Percentiles rank a stretch among this genome's conserved stretches.
Evolutionary conservation across 2,888 invertebrate genomes (phyloP).

Genomic region (Heliconius sara): DNA sequence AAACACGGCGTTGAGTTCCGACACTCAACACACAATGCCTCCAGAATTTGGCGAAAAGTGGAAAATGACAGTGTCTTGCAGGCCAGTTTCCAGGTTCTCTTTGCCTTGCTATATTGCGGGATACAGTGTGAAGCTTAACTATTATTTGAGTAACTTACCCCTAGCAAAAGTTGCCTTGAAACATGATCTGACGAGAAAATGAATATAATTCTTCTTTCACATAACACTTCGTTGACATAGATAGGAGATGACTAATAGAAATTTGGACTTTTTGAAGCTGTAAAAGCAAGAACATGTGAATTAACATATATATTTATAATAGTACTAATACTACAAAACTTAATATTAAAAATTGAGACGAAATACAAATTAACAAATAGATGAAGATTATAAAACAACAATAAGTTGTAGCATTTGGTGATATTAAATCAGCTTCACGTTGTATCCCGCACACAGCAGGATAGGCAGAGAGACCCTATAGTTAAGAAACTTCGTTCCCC

Average conservation of each 20-base stretch:
- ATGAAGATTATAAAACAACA: too few relatives aligned
- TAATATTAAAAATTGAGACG: too few relatives aligned
- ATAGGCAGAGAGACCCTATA: too few relatives aligned
- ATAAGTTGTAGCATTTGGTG: too few relatives aligned
- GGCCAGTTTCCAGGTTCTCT: neutral
- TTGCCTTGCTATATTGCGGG: neutral
- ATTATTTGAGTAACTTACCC: neutral
- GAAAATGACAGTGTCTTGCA: neutral
- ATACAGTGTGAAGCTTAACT: too few relatives aligned
- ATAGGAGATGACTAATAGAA: constrained; percentile 9
- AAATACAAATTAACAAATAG: too few relatives aligned
- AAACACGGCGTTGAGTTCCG: too few relatives aligned
- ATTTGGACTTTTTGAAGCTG: neutral
- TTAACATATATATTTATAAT: too few relatives aligned
- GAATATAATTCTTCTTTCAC: constrained; percentile 13
- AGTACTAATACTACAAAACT: too few relatives aligned
- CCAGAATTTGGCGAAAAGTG: neutral
- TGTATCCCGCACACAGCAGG: too few relatives aligned
- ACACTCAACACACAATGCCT: neutral
- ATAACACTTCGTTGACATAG: neutral
- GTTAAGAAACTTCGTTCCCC: too few relatives aligned
- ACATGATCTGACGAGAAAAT: neutral
- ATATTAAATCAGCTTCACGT: too few relatives aligned
- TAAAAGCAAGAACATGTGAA: neutral
- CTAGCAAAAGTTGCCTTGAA: constrained; percentile 12